phyloP scores from a whole-genome alignment of 2,113 vertebrate species.

The Aptenodytes patagonicus region DNA sequence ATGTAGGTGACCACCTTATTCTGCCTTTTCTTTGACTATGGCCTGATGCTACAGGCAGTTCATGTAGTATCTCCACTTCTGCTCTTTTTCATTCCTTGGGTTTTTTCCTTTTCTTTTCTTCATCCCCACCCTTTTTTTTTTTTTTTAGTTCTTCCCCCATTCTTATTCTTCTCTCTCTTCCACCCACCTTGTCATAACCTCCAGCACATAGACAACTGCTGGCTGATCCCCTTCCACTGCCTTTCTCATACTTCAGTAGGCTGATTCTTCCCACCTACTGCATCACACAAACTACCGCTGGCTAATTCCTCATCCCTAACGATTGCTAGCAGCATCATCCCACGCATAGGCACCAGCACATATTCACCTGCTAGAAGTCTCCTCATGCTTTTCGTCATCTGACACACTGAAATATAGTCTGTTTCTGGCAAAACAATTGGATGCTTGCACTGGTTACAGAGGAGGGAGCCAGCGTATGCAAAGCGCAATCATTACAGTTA shows the following conservation, averaged over 20 bases:
- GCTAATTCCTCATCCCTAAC: not conserved
- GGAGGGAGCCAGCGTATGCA: not conserved
- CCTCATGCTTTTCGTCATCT: not conserved
- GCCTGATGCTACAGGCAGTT: not conserved
- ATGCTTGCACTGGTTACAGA: not conserved
- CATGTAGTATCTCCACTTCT: not conserved
- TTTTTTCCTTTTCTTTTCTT: not conserved
- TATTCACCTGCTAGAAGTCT: not conserved
- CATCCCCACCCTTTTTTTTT: too few species aligned
- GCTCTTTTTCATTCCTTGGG: not conserved
- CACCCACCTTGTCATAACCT: conserved; percentile 2
- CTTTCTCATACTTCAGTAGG: not conserved
- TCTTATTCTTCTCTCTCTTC: not conserved
- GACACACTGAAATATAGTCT: not conserved
- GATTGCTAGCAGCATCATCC: not conserved
- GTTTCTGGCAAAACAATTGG: not conserved
- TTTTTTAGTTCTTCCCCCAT: not conserved
- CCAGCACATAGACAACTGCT: not conserved
- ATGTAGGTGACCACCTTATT: not conserved
- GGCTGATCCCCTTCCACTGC: not conserved
- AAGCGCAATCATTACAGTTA: not conserved
- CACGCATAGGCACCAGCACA: not conserved
- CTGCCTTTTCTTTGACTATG: not conserved
- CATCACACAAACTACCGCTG: not conserved
- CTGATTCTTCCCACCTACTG: conserved; percentile 6